Percentiles rank a stretch among this genome's conserved stretches.
Evolutionary conservation across 2,888 invertebrate genomes (phyloP).

Genomic region (Dicycla oo): DNA sequence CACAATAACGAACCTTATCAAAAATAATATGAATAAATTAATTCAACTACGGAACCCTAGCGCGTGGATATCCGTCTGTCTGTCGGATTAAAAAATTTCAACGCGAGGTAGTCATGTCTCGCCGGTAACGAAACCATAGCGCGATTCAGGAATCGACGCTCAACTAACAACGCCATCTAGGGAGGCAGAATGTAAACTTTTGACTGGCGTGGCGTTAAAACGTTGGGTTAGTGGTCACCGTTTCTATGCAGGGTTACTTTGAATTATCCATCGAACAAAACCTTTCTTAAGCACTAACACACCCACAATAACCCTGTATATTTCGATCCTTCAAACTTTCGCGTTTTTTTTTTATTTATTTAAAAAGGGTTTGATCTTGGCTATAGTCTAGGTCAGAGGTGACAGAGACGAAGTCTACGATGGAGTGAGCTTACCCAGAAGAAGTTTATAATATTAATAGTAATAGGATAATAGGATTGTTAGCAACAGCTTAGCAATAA

Average conservation of each 20-base stretch:
- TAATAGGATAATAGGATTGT: no score
- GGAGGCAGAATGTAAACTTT: neutral
- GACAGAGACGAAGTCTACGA: no score
- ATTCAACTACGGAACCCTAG: neutral
- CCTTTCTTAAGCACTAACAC: neutral
- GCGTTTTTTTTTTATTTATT: no score
- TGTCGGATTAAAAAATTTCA: accelerated
- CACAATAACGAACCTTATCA: neutral
- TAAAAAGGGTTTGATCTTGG: no score
- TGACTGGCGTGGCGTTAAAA: no score
- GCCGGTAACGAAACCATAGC: constrained; percentile 31
- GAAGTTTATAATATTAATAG: no score
- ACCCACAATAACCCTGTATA: no score
- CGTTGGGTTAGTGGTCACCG: neutral
- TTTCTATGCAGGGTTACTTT: neutral
- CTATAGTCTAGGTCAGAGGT: no score
- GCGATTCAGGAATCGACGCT: constrained; percentile 20
- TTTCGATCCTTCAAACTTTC: no score
- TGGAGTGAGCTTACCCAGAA: no score
- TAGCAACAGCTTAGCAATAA: no score
- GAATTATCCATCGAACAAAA: neutral
- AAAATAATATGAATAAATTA: neutral
- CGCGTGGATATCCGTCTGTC: neutral
- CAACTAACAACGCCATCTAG: constrained; percentile 22
- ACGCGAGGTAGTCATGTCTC: neutral